Evolutionary conservation across 2,888 invertebrate genomes (phyloP), one percentile per base, ranked within the genome.

Genomic region (Argyresthia goedartella): DNA sequence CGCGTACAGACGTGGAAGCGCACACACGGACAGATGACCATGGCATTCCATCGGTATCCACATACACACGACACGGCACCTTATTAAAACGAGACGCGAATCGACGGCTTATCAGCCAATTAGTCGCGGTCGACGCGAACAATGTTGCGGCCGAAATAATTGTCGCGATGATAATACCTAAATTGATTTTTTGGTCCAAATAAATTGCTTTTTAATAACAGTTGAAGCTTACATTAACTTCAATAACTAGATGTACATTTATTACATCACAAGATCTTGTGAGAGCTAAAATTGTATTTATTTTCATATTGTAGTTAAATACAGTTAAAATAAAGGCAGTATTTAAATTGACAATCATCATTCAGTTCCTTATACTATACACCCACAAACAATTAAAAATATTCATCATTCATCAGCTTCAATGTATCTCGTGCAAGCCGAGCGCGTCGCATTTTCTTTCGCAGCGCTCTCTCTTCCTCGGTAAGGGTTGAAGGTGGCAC

Each of bases 51-150:
- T 78, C 75, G 76, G 73, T 67, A 76, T 75, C 73, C 71, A 79
- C 81, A 81, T 70, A 70, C 71, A 69, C 67, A 76, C 78, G 73
- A 78, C 76, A 76, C 78, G 73, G 77, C 76, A 82, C 85, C 85
- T 85, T 85, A 86, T 86, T 86, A 85, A 85, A 85, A 85, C 84
- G 85, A 85, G 85, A 84, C 81, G 81, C 81, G 81, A 84, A 85
- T 85, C 82, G 84, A 81, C 85, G 84, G 84, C 81, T 86, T 86
- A 85, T 85, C 85, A 85, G 81, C 78, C 85, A 85, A 85, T 85
- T 86, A 86, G 84, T 84, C 77, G 81, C 75, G 73, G 73, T 73
- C 71, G 73, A 74, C 78, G 74, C 79, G 76, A 76, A 76, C 72
- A 67, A 68, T 73, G 64, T 66, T 60, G 62, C 71, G 80, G 63